Evolutionary conservation across 2,113 vertebrate species (phyloP), one percentile per base, ranked within the genome.

Genomic region (Taurulus bubalis): DNA sequence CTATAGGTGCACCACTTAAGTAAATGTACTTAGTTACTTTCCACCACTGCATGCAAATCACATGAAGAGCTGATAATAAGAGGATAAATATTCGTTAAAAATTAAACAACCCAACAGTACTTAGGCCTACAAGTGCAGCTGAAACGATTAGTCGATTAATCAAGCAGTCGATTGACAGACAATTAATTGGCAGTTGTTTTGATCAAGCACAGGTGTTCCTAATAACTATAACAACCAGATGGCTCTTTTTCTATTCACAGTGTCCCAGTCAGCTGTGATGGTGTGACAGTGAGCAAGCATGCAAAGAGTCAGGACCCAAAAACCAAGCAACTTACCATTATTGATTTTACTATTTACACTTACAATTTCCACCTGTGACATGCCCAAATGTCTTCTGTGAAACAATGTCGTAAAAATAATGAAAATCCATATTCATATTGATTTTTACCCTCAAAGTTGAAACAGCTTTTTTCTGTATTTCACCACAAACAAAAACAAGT

Each of bases 211-310:
- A 58, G 26, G 26, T 58, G 56, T 28, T 28, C 6, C 14, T 58
- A 58, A 20, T 20, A 58, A 16, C 15, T 30, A 30, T 18, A 8
- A 12, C 56, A 30, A 30, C 51, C 51, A 53, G 56, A 30, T 30
- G 26, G 26, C 55, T 58, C 53, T 28, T 22, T 22, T n/a, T 11
- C 26, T 14, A 14, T 56, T 56, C 53, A 26, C 16, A 59, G 56
- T 59, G 26, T 58, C 26, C 26, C 26, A 14, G 5, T 28, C 14
- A 58, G 26, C 14, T 28, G 22, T 30, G 55, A 30, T 9, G 18
- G 34, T 26, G 62, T 65, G 63, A 28, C 63, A 65, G 63, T 66
- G 63, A 66, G 63, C 38, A 15, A 26, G 24, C n/a, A 26, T 64
- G 34, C 22, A 40, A 20, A 49, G 18, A 51, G 49, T 22, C 49